phyloP scores from a whole-genome alignment of 2,888 invertebrate genomes.

The Heliconius ethilla region DNA sequence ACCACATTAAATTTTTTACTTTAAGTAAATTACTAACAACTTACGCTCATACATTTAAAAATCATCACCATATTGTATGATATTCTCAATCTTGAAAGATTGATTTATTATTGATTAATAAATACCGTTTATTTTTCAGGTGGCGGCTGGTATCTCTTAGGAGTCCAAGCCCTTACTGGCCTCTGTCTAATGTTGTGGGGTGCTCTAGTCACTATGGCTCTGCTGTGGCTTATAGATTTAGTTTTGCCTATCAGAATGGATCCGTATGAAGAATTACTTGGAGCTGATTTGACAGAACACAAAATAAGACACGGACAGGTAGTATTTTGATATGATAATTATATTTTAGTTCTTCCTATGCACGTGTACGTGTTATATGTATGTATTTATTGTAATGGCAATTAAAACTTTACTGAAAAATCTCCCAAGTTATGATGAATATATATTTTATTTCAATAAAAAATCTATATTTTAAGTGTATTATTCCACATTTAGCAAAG shows the following conservation, averaged over 20 bases:
- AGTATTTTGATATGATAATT: no score
- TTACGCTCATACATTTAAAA: no score
- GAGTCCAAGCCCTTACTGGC: conserved; percentile 89
- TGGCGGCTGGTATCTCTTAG: conserved; percentile 93
- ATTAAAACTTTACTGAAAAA: no score
- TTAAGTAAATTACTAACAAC: no score
- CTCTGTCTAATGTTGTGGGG: conserved; percentile 90
- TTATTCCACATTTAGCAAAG: no score
- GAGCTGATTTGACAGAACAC: conserved; percentile 95
- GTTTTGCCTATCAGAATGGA: conserved; percentile 92
- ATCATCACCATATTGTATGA: background rate
- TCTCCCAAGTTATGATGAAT: no score
- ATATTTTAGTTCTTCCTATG: no score
- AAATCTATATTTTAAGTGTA: no score
- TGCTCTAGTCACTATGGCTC: conserved; percentile 84
- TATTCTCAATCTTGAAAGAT: background rate
- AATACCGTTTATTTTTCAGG: conserved; percentile 71
- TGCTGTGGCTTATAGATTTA: conserved; percentile 90
- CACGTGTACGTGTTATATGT: no score
- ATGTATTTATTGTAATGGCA: no score
- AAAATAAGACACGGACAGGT: conserved; percentile 88
- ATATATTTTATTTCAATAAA: no score
- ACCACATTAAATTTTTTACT: no score
- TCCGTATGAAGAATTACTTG: conserved; percentile 91
- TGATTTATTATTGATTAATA: background rate